Evolutionary conservation across 2,797 vertebrate species (phyloP).

Genomic region (Myotis myotis): DNA sequence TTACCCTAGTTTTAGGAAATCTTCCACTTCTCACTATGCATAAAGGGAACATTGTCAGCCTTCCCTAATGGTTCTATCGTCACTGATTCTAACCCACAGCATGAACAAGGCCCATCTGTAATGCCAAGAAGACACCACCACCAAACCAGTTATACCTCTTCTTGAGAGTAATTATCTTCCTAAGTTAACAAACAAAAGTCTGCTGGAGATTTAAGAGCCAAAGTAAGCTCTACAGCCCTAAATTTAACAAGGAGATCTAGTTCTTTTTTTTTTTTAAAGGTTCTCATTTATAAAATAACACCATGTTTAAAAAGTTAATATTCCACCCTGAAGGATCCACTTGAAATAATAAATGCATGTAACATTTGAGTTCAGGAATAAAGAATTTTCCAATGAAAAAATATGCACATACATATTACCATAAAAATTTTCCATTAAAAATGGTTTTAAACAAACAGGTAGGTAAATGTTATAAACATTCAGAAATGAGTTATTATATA

Average conservation of each 20-base stretch:
- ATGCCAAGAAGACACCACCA: background rate
- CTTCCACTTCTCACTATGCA: background rate
- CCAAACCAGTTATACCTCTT: constrained; percentile 40
- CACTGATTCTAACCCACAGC: background rate
- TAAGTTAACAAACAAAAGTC: constrained; percentile 11
- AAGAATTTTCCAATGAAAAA: constrained; percentile 24
- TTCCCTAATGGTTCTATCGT: background rate
- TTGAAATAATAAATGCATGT: constrained; percentile 43
- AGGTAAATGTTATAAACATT: constrained; percentile 15
- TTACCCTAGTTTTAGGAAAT: background rate
- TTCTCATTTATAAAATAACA: constrained; percentile 42
- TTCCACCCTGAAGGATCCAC: background rate
- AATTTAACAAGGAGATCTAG: constrained; percentile 35
- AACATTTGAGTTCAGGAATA: constrained; percentile 22
- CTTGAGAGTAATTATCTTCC: constrained; percentile 33
- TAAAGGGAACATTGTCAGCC: background rate
- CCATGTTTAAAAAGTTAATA: constrained; percentile 38
- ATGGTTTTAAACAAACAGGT: background rate
- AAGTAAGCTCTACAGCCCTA: constrained; percentile 28
- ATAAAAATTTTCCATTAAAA: background rate
- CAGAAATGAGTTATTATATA: constrained; percentile 1
- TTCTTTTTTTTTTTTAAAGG: background rate
- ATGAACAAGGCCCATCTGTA: background rate
- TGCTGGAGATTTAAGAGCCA: background rate
- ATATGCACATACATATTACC: background rate